Evolutionary conservation across 2,113 vertebrate species (phyloP).

Genomic region (Proteles cristata): DNA sequence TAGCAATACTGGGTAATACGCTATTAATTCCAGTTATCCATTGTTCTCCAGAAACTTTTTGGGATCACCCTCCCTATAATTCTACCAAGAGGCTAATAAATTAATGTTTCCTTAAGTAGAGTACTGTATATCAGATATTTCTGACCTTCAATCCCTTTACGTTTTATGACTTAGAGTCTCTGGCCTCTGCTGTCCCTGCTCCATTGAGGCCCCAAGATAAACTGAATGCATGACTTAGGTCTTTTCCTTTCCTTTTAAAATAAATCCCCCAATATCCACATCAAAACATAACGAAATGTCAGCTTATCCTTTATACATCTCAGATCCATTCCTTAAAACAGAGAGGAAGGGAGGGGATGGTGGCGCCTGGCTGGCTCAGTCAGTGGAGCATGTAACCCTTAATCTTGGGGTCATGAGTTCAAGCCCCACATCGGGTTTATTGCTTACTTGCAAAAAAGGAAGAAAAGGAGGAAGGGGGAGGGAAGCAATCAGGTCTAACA

Average conservation of each 20-base stretch:
- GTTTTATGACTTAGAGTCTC: not conserved
- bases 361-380: not conserved
- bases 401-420: not conserved
- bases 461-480: not conserved
- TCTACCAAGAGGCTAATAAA: slow-evolving; percentile 14
- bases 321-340: not conserved
- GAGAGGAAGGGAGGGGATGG: not conserved
- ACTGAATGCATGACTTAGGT: not conserved
- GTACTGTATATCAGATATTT: not conserved
- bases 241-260: slow-evolving; percentile 3
- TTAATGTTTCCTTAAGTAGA: not conserved
- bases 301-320: not conserved
- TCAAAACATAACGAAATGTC: not conserved
- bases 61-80: not conserved
- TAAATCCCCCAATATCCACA: not conserved
- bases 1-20: not conserved
- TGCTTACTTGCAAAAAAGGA: not conserved
- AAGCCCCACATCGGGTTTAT: not conserved
- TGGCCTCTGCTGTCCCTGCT: not conserved
- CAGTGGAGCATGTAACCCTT: not conserved
- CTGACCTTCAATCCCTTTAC: not conserved
- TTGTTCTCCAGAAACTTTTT: not conserved
- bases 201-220: not conserved
- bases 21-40: not conserved
- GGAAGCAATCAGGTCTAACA: not conserved